Evolutionary conservation across 2,888 invertebrate genomes (phyloP).

Genomic region (Deilephila elpenor): DNA sequence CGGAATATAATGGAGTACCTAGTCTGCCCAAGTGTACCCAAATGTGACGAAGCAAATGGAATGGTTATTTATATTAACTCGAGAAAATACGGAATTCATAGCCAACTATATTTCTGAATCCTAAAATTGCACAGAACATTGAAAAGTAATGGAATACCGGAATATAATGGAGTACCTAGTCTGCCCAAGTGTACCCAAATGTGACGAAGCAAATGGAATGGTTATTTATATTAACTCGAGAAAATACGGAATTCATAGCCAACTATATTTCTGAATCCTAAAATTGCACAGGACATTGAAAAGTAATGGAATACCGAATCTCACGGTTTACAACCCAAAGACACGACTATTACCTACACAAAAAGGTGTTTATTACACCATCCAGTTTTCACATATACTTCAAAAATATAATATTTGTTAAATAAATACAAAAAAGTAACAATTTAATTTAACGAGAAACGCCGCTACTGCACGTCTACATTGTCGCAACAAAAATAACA

Average conservation of each 20-base stretch:
- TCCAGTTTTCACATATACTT: not conserved
- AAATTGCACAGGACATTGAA: not conserved
- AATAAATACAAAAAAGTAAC: slow-evolving; percentile 6
- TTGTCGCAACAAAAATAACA: slow-evolving; percentile 22
- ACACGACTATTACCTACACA: not conserved
- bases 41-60: too few species aligned
- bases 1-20: too few species aligned
- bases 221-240: too few species aligned
- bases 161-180: too few species aligned
- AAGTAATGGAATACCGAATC: not conserved
- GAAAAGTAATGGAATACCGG: not conserved
- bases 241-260: too few species aligned
- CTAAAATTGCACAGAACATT: not conserved
- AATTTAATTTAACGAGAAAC: slow-evolving; percentile 11
- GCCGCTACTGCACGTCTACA: slow-evolving; percentile 18
- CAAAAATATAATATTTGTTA: not conserved
- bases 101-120: too few species aligned
- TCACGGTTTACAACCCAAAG: not conserved
- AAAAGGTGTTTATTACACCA: not conserved
- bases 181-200: too few species aligned
- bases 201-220: too few species aligned
- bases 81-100: too few species aligned
- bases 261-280: too few species aligned
- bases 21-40: too few species aligned
- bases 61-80: too few species aligned